Evolutionary conservation across 2,888 invertebrate species (phyloP).

Genomic region (Tholera decimalis): DNA sequence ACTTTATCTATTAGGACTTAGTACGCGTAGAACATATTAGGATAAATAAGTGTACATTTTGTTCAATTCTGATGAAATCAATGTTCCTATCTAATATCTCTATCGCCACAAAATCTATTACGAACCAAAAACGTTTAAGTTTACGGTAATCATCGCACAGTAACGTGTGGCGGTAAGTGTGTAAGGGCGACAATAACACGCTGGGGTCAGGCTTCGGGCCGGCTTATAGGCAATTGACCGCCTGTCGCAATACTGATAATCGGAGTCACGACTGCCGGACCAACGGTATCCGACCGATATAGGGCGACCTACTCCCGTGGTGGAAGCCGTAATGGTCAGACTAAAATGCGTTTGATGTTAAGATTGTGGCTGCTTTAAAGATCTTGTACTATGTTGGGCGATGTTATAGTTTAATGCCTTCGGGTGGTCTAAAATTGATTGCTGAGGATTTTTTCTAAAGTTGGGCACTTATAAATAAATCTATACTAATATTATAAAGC

Average conservation of each 20-base stretch:
- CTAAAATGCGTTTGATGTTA: constrained; percentile 23
- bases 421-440: not conserved
- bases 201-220: constrained; percentile 61
- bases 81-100: constrained; percentile 1
- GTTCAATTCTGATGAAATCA: not conserved
- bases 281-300: constrained; percentile 64
- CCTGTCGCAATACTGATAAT: constrained; percentile 76
- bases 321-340: constrained; percentile 17
- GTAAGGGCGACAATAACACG: constrained; percentile 65
- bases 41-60: not conserved
- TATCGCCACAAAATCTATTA: constrained; percentile 14
- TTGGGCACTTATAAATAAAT: too few species aligned
- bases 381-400: constrained; percentile 1
- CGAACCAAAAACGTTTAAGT: constrained; percentile 27
- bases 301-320: constrained; percentile 23
- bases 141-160: constrained; percentile 39
- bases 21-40: too few species aligned
- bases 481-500: too few species aligned
- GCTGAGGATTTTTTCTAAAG: not conserved
- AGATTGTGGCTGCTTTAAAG: constrained; percentile 30
- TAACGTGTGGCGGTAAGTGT: constrained; percentile 34
- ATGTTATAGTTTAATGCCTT: not conserved
- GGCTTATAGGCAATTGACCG: constrained; percentile 75
- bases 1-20: too few species aligned
- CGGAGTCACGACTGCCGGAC: constrained; percentile 70